These are phyloP conservation scores for Sweltsa coloradensis DNA, from an alignment of 1,140 invertebrate genomes.

Conservation along the genomic window DNA sequence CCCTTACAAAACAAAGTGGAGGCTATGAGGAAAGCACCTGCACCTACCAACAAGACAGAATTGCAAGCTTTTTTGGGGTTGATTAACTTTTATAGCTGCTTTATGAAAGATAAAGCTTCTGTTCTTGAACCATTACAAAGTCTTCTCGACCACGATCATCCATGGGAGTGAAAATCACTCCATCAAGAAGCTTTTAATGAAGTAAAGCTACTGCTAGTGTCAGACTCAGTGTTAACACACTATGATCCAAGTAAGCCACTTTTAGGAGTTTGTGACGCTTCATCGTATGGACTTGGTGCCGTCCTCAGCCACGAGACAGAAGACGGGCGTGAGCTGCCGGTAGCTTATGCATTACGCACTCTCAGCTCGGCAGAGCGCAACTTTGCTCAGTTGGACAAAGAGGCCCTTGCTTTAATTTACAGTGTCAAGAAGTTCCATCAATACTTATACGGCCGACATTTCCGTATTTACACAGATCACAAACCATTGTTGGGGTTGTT, in stretches of 20 bases:
- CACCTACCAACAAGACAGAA: too few species aligned
- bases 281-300: constrained; percentile 31
- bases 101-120: too few species aligned
- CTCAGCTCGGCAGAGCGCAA: constrained; percentile 30
- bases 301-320: constrained; percentile 32
- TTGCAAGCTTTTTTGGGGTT: too few species aligned
- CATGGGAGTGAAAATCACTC: too few species aligned
- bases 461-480: constrained; percentile 31
- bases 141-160: too few species aligned
- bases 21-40: too few species aligned
- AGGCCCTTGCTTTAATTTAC: constrained; percentile 25
- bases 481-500: constrained; percentile 32
- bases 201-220: too few species aligned
- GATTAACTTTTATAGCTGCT: too few species aligned
- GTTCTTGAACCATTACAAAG: too few species aligned
- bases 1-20: too few species aligned
- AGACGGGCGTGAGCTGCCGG: constrained; percentile 26
- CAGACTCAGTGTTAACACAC: too few species aligned
- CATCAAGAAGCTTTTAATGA: too few species aligned
- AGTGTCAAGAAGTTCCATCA: constrained; percentile 15
- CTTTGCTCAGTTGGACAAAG: constrained; percentile 35
- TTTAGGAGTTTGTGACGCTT: constrained; percentile 15
- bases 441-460: constrained; percentile 29
- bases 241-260: constrained; percentile 20
- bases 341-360: constrained; percentile 31